Evolutionary conservation across 2,113 vertebrate genomes (phyloP).

Genomic region (Scytalopus superciliaris): DNA sequence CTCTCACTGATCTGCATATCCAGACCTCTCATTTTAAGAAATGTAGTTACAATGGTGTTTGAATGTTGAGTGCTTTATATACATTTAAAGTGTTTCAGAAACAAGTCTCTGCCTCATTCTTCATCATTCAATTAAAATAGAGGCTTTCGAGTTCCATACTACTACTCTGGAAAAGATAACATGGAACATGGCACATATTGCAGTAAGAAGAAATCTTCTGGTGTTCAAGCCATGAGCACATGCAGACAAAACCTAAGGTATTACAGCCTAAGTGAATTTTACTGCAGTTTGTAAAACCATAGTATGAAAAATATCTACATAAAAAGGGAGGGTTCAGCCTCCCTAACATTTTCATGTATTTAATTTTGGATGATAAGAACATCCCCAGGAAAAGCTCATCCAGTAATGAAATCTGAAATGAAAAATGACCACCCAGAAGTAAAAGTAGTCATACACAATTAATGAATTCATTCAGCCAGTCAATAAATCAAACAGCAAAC

Average conservation of each 20-base stretch:
- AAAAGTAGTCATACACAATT: conserved; percentile 61
- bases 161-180: background rate
- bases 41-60: background rate
- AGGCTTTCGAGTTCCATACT: background rate
- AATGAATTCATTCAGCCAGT: conserved; percentile 44
- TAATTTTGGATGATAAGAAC: conserved; percentile 35
- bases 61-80: background rate
- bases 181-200: accelerated
- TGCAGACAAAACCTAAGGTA: background rate
- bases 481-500: conserved; percentile 57
- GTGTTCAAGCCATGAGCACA: background rate
- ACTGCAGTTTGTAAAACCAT: background rate
- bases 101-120: background rate
- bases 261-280: background rate
- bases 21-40: background rate
- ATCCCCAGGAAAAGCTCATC: conserved; percentile 31
- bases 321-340: background rate
- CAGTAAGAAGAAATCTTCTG: background rate
- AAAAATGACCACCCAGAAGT: conserved; percentile 55
- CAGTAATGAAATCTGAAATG: conserved; percentile 36
- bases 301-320: background rate
- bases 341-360: conserved; percentile 1
- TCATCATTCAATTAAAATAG: background rate
- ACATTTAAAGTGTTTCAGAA: background rate
- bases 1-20: background rate